Base-by-base conservation (phyloP, 1,140 invertebrate genomes). In the Camponotus pennsylvanicus region DNA sequence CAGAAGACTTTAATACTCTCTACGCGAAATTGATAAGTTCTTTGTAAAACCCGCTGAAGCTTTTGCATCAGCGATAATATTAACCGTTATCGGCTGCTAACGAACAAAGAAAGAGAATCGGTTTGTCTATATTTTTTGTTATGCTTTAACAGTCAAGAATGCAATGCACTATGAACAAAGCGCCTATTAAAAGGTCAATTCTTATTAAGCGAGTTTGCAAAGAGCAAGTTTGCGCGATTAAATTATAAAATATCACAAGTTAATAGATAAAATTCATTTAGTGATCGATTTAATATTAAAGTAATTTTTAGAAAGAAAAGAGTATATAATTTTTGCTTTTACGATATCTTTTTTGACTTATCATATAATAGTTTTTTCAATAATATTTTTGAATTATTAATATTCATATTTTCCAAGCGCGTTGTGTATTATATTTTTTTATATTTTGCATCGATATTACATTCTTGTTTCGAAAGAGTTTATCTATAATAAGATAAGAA, bases 1-100 rank as follows among this genome's bases (percentile, higher is more conserved):
- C 75, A 73, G 67, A 80, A 87, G 57, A 87, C 49, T 40, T 61
- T 45, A 76, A 73, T 83, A 59, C 21, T 69, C 70, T 76, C 78
- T 70, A 63, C 32, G n/a, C 52, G 40, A 87, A 59, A 21, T 71
- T 67, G 86, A 83, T 67, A 57, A 82, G 42, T 76, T 86, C 70
- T 76, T 73, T 59, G 79, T 82, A 71, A 73, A 73, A 73, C 52
- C 52, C n/a, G 15, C 40, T 9, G 27, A 82, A 61, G 52, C 45
- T 71, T 82, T 82, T 73, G 37, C 40, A 34, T 45, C 34, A 21
- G 32, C 66, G n/a, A 13, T 42, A 40, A 69, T 18, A 69, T 70
- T 70, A 80, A 2, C 27, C 49, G 11, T 49, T 15, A 15, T 7
- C 21, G 18, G 9, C 1, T n/a, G 52, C 4, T 52, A 15, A 5